Evolutionary conservation across 2,797 vertebrate genomes (phyloP).

Genomic region (Staurois parvus): DNA sequence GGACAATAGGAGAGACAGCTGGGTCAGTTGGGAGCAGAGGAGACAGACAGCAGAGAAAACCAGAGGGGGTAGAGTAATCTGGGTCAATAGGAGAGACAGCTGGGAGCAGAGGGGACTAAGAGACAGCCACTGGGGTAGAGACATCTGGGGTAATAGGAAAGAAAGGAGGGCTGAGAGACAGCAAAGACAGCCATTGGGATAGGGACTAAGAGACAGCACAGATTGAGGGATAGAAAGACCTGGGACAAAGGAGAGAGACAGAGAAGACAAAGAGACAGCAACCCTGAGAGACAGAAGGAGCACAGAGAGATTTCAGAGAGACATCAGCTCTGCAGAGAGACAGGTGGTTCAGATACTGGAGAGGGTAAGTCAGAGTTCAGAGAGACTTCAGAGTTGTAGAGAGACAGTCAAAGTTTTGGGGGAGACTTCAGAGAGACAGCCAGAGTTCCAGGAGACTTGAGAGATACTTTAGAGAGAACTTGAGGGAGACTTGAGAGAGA

Average conservation of each 20-base stretch:
- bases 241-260: background rate
- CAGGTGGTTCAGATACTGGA: no score
- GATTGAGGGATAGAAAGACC: background rate
- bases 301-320: conserved; percentile 3
- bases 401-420: background rate
- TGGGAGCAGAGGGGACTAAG: no score
- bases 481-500: background rate
- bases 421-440: background rate
- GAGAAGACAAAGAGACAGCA: background rate
- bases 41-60: background rate
- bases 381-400: background rate
- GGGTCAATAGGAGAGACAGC: background rate
- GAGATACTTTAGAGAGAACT: background rate
- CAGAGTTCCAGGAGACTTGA: background rate
- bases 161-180: background rate
- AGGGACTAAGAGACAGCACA: conserved; percentile 7
- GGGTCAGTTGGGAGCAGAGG: no score
- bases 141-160: background rate
- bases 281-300: no score
- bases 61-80: background rate
- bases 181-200: no score
- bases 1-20: no score
- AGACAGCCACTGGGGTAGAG: background rate
- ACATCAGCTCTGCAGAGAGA: background rate
- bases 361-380: background rate